phyloP scores from a whole-genome alignment of 2,888 invertebrate genomes.

The Augiades crinisus region DNA sequence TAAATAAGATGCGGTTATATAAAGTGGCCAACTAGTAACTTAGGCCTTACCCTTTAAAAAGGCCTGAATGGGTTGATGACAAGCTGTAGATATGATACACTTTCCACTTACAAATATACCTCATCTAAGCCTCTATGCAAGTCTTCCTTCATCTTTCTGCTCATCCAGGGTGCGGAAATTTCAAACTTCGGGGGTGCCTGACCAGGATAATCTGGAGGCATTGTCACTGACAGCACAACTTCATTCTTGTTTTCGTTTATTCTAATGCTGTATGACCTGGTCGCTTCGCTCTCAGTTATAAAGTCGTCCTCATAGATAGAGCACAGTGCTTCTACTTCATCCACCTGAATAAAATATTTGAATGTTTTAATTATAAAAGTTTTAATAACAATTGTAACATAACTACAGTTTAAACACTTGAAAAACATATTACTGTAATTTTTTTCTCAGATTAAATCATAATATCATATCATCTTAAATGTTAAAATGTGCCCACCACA shows the following conservation, averaged over 20 bases:
- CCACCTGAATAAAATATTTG: slow-evolving; percentile 64
- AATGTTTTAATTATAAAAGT: too few relatives aligned
- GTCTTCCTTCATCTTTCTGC: slow-evolving; percentile 77
- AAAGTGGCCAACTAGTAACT: too few relatives aligned
- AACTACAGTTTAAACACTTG: too few relatives aligned
- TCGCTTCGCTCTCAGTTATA: slow-evolving; percentile 79
- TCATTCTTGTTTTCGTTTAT: slow-evolving; percentile 71
- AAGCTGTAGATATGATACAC: background rate
- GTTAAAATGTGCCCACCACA: too few relatives aligned
- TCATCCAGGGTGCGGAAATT: slow-evolving; percentile 87
- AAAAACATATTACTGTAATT: too few relatives aligned
- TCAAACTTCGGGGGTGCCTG: slow-evolving; percentile 85
- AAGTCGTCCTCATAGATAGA: slow-evolving; percentile 88
- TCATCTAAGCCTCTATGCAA: slow-evolving; percentile 81
- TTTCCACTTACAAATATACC: slow-evolving; percentile 83
- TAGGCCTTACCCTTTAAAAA: too few relatives aligned
- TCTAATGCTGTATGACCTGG: slow-evolving; percentile 82
- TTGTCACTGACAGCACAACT: slow-evolving; percentile 82
- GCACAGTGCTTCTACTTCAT: slow-evolving; percentile 87
- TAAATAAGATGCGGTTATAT: too few relatives aligned
- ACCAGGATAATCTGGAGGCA: slow-evolving; percentile 84
- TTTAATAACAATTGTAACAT: too few relatives aligned
- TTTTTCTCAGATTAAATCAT: too few relatives aligned
- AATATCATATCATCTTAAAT: too few relatives aligned
- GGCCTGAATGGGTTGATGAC: too few relatives aligned